Evolutionary conservation across 2,113 vertebrate species (phyloP).

Genomic region (Alligator sinensis): DNA sequence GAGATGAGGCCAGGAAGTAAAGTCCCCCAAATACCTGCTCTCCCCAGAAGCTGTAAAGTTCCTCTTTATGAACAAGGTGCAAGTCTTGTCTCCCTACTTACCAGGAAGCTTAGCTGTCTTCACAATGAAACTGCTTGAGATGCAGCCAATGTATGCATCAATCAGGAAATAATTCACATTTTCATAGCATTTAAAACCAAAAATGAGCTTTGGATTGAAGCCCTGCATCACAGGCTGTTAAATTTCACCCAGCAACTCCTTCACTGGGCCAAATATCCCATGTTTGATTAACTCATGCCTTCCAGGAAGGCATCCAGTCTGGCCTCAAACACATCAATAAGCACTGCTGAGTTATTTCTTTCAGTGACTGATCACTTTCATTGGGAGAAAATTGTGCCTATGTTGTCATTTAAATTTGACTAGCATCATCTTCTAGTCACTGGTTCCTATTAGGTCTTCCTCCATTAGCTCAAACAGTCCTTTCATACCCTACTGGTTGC

Average conservation of each 20-base stretch:
- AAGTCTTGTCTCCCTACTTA: not conserved
- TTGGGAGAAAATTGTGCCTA: not conserved
- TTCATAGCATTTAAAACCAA: not conserved
- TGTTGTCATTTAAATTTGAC: not conserved
- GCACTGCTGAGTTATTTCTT: not conserved
- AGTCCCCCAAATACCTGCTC: not conserved
- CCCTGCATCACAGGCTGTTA: not conserved
- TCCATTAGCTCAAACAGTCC: not conserved
- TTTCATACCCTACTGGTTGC: not conserved
- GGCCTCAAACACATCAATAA: not conserved
- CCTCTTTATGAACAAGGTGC: not conserved
- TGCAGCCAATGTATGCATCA: not conserved
- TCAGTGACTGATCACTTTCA: not conserved
- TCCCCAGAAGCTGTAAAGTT: not conserved
- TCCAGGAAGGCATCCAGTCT: not conserved
- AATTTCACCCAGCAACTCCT: not conserved
- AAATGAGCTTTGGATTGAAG: not conserved
- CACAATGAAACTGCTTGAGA: not conserved
- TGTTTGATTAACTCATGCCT: not conserved
- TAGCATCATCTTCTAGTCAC: not conserved
- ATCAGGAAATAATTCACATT: not conserved
- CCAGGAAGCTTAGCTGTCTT: not conserved
- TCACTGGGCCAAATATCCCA: not conserved
- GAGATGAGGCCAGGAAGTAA: fast-evolving
- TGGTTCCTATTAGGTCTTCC: not conserved